Evolutionary conservation across 2,888 invertebrate species (phyloP).

Genomic region (Tenthredo livida): DNA sequence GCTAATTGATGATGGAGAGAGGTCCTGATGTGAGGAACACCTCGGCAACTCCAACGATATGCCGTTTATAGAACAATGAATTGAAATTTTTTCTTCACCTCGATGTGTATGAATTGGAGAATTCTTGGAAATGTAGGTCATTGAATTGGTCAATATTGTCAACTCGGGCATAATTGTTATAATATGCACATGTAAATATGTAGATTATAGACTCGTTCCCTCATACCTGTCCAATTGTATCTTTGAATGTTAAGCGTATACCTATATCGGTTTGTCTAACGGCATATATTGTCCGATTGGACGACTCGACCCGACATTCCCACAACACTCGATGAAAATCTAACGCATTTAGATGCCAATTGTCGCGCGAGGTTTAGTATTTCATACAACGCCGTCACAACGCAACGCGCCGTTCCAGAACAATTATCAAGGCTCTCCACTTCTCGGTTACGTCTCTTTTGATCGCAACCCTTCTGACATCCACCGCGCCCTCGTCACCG

Average conservation of each 20-base stretch:
- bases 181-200: too few species aligned
- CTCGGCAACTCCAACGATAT: background rate
- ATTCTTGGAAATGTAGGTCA: too few species aligned
- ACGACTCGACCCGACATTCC: conserved; percentile 1
- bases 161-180: too few species aligned
- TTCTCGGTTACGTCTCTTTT: conserved; percentile 52
- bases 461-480: conserved; percentile 11
- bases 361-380: conserved; percentile 54
- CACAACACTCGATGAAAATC: conserved; percentile 10
- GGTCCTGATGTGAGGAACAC: background rate
- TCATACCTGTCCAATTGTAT: background rate
- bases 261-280: background rate
- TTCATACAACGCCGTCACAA: conserved; percentile 63
- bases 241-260: background rate
- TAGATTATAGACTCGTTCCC: too few species aligned
- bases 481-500: background rate
- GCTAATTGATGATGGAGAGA: background rate
- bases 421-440: conserved; percentile 60
- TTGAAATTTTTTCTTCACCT: too few species aligned
- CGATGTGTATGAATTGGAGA: too few species aligned
- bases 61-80: too few species aligned
- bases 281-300: background rate
- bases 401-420: conserved; percentile 61
- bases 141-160: too few species aligned
- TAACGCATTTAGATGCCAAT: conserved; percentile 17